phyloP scores from a whole-genome alignment of 2,113 vertebrate genomes.

The Gobiocypris rarus region DNA sequence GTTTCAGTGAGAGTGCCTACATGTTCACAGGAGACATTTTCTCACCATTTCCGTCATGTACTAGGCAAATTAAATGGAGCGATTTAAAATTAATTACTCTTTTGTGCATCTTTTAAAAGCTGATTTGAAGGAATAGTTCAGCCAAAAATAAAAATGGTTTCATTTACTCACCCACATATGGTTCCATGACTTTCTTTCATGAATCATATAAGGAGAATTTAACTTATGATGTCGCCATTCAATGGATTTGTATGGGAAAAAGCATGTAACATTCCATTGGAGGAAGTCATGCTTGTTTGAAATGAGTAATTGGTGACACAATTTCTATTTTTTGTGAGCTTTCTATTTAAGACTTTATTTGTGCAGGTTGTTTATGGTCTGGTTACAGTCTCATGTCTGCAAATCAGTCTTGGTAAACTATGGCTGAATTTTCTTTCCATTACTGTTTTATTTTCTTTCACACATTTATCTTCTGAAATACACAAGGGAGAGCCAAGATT shows the following conservation, averaged over 20 bases:
- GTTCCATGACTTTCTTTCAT: not conserved
- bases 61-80: not conserved
- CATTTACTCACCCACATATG: not conserved
- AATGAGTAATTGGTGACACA: not conserved
- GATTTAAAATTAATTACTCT: not conserved
- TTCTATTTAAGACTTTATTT: not conserved
- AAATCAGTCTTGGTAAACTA: not conserved
- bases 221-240: no score
- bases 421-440: not conserved
- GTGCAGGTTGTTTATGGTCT: no score
- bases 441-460: not conserved
- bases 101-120: not conserved
- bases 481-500: not conserved
- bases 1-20: conserved; percentile 24
- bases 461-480: conserved; percentile 1
- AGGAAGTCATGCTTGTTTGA: not conserved
- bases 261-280: not conserved
- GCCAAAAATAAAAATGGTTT: not conserved
- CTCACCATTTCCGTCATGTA: not conserved
- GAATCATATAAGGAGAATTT: not conserved
- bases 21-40: not conserved
- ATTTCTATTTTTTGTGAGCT: not conserved
- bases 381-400: no score
- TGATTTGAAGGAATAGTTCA: not conserved
- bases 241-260: not conserved